Evolutionary conservation across 2,113 vertebrate species (phyloP).

Genomic region (Hassar affinis): DNA sequence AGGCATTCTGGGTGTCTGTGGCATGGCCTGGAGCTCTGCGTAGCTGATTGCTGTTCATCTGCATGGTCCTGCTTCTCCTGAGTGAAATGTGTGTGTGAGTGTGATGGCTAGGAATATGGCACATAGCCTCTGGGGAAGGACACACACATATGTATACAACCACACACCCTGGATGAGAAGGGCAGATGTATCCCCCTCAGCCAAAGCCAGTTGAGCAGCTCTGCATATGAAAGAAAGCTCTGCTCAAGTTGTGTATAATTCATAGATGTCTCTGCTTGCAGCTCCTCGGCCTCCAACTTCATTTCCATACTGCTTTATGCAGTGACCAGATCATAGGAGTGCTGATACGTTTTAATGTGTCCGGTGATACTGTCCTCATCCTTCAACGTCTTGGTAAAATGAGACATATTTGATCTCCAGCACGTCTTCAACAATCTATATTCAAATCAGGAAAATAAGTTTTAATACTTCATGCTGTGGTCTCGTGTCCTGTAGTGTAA

Average conservation of each 20-base stretch:
- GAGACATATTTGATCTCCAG: not conserved
- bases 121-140: constrained; percentile 50
- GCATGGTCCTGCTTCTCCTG: constrained; percentile 31
- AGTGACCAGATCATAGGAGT: constrained; percentile 31
- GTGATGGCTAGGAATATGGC: constrained; percentile 26
- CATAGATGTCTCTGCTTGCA: constrained; percentile 41
- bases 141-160: constrained; percentile 7
- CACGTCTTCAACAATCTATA: not conserved
- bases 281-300: constrained; percentile 39
- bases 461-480: not conserved
- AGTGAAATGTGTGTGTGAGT: constrained; percentile 37
- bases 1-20: constrained; percentile 44
- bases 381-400: not conserved
- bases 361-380: constrained; percentile 8
- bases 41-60: constrained; percentile 45
- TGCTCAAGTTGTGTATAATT: constrained; percentile 55
- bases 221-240: constrained; percentile 56
- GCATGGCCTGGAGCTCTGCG: constrained; percentile 37
- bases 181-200: constrained; percentile 56
- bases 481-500: not conserved
- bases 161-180: constrained; percentile 39
- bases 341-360: constrained; percentile 14
- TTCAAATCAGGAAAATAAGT: not conserved
- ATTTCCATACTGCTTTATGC: constrained; percentile 45
- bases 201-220: constrained; percentile 48